Percentiles rank a stretch among this genome's conserved stretches.
Evolutionary conservation across 2,113 vertebrate genomes (phyloP).

Genomic region (Paracanthobrama guichenoti): DNA sequence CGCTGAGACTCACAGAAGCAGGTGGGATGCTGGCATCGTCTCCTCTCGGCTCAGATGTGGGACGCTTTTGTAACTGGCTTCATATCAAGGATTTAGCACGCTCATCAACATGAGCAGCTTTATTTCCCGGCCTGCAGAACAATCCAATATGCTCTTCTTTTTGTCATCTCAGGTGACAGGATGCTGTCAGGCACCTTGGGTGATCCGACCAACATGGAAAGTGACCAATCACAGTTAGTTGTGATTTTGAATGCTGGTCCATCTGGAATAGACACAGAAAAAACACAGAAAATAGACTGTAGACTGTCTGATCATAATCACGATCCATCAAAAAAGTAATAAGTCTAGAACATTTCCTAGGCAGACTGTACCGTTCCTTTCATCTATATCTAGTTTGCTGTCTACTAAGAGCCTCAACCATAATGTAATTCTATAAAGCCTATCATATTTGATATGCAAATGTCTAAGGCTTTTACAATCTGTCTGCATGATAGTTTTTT

Average conservation of each 20-base stretch:
- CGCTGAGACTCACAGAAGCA: slow-evolving; percentile 28
- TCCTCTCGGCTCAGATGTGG: slow-evolving; percentile 25
- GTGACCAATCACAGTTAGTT: not conserved
- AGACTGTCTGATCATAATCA: not conserved
- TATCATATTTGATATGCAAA: no score
- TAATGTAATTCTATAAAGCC: not conserved
- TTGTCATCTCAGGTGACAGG: slow-evolving; percentile 39
- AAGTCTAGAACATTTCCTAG: not conserved
- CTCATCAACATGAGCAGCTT: slow-evolving; percentile 56
- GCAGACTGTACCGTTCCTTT: not conserved
- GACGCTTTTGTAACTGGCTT: slow-evolving; percentile 47
- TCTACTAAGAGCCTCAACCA: not conserved
- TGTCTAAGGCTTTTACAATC: no score
- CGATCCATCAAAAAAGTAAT: not conserved
- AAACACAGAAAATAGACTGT: not conserved
- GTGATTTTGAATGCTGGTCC: not conserved
- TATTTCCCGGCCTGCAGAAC: slow-evolving; percentile 7
- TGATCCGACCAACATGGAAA: not conserved
- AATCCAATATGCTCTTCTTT: slow-evolving; percentile 32
- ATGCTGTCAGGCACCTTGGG: not conserved
- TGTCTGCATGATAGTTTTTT: no score
- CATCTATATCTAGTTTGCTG: not conserved
- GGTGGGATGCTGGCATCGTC: slow-evolving; percentile 27
- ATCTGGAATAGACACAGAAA: not conserved
- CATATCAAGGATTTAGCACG: slow-evolving; percentile 51